These are phyloP conservation scores for Ypsolopha scabrella DNA, from an alignment of 2,888 invertebrate species.

Conservation along the genomic window DNA sequence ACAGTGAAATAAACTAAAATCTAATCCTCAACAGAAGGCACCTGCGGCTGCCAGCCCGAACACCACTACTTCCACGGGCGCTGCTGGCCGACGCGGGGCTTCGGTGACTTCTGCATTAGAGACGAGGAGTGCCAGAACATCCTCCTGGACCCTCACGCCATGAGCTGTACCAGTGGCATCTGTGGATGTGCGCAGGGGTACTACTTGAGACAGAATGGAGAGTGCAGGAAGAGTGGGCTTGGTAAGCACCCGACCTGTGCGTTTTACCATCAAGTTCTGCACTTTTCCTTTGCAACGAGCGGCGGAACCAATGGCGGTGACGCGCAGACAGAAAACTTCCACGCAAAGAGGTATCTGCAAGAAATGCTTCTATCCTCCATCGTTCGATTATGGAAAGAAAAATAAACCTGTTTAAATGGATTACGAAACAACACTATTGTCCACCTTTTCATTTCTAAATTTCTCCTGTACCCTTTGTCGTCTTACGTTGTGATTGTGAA, in stretches of 20 bases:
- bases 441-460: too few species aligned
- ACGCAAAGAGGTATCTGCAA: too few species aligned
- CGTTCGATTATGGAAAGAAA: too few species aligned
- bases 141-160: constrained; percentile 33
- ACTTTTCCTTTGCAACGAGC: neutral
- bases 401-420: too few species aligned
- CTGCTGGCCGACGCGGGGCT: constrained; percentile 37
- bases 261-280: neutral
- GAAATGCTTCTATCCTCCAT: too few species aligned
- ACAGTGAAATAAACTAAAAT: neutral
- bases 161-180: constrained; percentile 25
- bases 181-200: constrained; percentile 44
- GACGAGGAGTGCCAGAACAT: constrained; percentile 39
- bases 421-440: too few species aligned
- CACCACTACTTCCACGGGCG: constrained; percentile 46
- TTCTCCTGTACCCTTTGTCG: too few species aligned
- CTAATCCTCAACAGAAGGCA: constrained; percentile 21
- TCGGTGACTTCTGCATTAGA: constrained; percentile 26
- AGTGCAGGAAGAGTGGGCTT: constrained; percentile 37
- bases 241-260: constrained; percentile 24
- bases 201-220: constrained; percentile 44
- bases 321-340: too few species aligned
- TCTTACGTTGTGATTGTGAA: too few species aligned
- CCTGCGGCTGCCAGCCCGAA: constrained; percentile 34
- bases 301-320: too few species aligned